Evolutionary conservation across 23 tunicate genomes (phyloP), one percentile per base, ranked within the genome.

Genomic region (Styela plicata): DNA sequence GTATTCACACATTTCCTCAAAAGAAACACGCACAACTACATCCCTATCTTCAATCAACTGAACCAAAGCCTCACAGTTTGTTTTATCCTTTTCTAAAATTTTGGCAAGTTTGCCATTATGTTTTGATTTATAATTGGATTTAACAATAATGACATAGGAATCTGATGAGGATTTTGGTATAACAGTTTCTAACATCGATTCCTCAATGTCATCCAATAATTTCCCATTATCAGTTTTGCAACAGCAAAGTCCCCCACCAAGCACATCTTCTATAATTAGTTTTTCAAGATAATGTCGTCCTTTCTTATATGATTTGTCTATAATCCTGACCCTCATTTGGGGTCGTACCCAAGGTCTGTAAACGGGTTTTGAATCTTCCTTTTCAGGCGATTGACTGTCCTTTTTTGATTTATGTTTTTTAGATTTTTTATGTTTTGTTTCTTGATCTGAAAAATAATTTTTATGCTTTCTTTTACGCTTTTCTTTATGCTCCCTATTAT

Each of bases 1-100:
- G 83, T 69, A 91, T 79, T 91, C 97, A 65, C 97, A 91, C 34
- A 91, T 84, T 31, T 91, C 88, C 71, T 91, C 91, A 83, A 86
- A 91, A 64, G 52, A 22, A 24, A 79, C 73, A 20, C 37, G 57
- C 1, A 86, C 36, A 16, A 86, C 91, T 1, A 83, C 85, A 73
- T 86, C 88, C 17, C 97, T 80, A 65, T 91, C 91, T 52, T 91
- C 97, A 18, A 91, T 67, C 0, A 91, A 82, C 84, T 91, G 97
- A 29, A 86, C 69, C 64, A 83, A 63, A 64, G 86, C 97, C 33
- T 78, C 63, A 33, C 88, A 78, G 17, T 62, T 82, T 24, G 52
- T 35, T 78, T 83, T 83, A 37, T 91, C 88, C 83, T 91, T 91
- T 26, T 84, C 88, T 35, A 91, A 44, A 33, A 91, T 91, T 79